Evolutionary conservation across 1,140 invertebrate genomes (phyloP), one percentile per base, ranked within the genome.

Genomic region (Helicorthomorpha holstii): DNA sequence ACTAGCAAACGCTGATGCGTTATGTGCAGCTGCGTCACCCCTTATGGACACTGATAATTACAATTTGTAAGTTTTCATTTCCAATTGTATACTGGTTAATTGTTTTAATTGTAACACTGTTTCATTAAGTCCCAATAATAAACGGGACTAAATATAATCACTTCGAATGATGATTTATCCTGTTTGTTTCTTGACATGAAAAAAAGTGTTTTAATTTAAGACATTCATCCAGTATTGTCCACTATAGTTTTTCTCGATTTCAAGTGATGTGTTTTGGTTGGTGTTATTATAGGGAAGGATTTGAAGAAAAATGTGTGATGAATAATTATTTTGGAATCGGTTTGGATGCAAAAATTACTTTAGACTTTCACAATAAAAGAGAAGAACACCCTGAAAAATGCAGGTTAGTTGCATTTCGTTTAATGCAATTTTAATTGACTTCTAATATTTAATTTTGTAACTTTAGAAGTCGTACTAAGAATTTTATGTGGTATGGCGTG

Each of bases 241-340:
- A n/a, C n/a, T n/a, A n/a, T n/a, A n/a, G n/a, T 24, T 48, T 19
- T 24, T 29, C 19, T 19, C 19, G 19, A 24, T 47, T 25, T 19
- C 19, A 10, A 19, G 21, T 57, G 50, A 2, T n/a, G 54, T 14
- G 24, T 22, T 38, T 23, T 54, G 19, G 53, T 23, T 25, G 42
- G 14, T 22, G 27, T 41, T 42, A 46, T 65, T 62, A 41, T 61
- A 81, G 79, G 63, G 86, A 91, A 70, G 88, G 89, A 2, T 95
- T 90, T 66, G 83, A 83, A 58, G 93, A 97, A 68, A 80, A 82
- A 56, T 92, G 88, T 57, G 92, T 97, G 1, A 97, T 98, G 93
- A 98, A 97, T 65, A 97, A 98, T 66, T 98, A 98, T 67, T 98
- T 98, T 69, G 94, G 94, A 3, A 98, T 98, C 64, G 94, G 94